Base-by-base conservation (phyloP, 2,113 vertebrate species). In the Mastomys natalensis region DNA sequence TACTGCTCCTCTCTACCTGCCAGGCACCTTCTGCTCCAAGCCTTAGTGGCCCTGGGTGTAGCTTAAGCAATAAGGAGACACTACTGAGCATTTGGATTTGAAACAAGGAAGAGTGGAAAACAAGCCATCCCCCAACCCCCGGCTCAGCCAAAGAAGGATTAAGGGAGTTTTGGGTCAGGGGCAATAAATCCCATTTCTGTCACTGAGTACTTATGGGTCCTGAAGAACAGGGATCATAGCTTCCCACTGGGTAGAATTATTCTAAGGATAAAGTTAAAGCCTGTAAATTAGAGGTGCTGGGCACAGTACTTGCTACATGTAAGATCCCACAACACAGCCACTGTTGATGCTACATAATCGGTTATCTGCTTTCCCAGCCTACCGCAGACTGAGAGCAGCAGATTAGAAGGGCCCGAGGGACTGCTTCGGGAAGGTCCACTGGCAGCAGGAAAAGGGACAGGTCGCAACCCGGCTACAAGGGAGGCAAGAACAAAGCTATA, bases 301-400 rank as follows among this genome's bases (percentile, higher is more conserved):
- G 53, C 53, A 34, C 0, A 13, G 58, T 55, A 12, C 93, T 80
- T 7, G 84, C 40, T 37, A 10, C 4, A 70, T 45, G 70, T n/a
- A 66, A 84, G 93, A 64, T 64, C n/a, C 89, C 58, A 0, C 9
- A 0, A 0, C 2, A 0, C 4, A 0, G 80, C 0, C 4, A 17
- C 73, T 26, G 45, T 15, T 81, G 3, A 24, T 6, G 12, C 58
- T 58, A 66, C 70, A 43, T 95, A 93, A 97, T 4, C 0, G 89
- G 87, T 94, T 96, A 1, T 97, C 97, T 97, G 95, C 91, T 95
- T 96, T 94, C 97, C 95, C 89, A 98, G 97, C 97, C 93, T 97
- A 92, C 97, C 92, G 94, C 97, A 96, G 95, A 95, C 93, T 96
- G 95, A 73, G 96, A 51, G 86, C 95, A 19, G 72, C 97, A 94